Evolutionary conservation across 2,113 vertebrate genomes (phyloP).

Genomic region (Engystomops pustulosus): DNA sequence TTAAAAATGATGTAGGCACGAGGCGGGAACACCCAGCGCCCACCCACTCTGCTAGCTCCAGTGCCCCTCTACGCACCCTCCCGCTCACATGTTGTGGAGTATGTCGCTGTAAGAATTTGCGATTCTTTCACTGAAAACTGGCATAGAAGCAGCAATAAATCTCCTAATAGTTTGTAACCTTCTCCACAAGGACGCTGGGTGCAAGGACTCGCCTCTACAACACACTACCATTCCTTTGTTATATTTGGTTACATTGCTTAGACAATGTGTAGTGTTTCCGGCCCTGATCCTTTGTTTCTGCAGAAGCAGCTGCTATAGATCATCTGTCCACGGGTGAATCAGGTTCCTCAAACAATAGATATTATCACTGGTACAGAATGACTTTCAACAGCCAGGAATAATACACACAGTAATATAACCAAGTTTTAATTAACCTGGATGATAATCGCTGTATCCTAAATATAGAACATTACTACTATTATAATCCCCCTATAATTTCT

Average conservation of each 20-base stretch:
- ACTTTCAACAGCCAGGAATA: neutral
- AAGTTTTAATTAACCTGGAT: too few species aligned
- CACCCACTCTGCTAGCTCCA: too few species aligned
- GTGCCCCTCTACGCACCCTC: too few species aligned
- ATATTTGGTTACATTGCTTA: neutral
- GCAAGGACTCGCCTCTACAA: neutral
- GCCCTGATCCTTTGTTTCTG: neutral
- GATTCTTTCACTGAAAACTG: too few species aligned
- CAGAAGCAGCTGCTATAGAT: conserved; percentile 21
- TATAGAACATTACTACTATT: neutral
- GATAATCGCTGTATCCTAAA: too few species aligned
- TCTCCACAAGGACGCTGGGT: neutral
- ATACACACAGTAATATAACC: neutral
- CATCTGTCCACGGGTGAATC: conserved; percentile 4
- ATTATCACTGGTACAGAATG: conserved; percentile 20
- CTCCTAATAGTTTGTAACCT: too few species aligned
- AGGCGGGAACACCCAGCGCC: too few species aligned
- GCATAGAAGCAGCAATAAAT: too few species aligned
- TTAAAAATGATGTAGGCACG: too few species aligned
- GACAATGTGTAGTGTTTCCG: neutral
- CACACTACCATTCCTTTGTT: neutral
- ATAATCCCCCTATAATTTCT: neutral
- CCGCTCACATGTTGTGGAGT: too few species aligned
- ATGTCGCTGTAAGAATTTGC: too few species aligned
- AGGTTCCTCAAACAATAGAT: conserved; percentile 41